Evolutionary conservation across 2,888 invertebrate species (phyloP), one percentile per base, ranked within the genome.

Genomic region (Drosophila setosimentum): DNA sequence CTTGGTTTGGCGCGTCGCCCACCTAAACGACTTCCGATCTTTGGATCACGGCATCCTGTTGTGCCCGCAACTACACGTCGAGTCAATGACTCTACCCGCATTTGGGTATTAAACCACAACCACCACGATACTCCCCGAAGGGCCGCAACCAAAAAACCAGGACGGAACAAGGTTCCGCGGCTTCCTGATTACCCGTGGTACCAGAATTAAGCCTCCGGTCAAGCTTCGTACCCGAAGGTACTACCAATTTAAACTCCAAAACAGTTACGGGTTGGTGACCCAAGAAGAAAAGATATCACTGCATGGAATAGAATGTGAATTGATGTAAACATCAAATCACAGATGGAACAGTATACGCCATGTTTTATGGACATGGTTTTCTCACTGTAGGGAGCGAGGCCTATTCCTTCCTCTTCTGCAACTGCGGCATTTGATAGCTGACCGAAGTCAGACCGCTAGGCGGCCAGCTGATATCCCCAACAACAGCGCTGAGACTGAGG

Each of bases 71-170:
- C n/a, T n/a, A 13, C 37, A 37, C 37, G 37, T 16, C 37, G 37
- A 37, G 16, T 33, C 18, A 37, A 37, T 18, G 16, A 18, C 37
- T 13, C 64, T 64, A 11, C 30, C 49, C 64, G 64, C 64, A 42
- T 51, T 58, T 58, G 65, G 58, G 49, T 35, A 5, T 35, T n/a
- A 59, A 59, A 35, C 32, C 58, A 33, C 58, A 58, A 33, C 48
- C 58, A 58, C 58, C 58, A 48, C 33, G 48, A 58, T 16, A 33
- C 21, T 33, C 58, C 58, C 58, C 58, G 33, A 58, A 24, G 48
- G 58, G 42, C n/a, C 62, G 53, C 62, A 62, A 45, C 45, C 62
- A 37, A 29, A 29, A 27, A 62, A 53, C 27, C 53, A 42, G 45
- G 53, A n/a, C 45, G 27, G 53, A 62, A 32, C 45, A 3, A 29